Evolutionary conservation across 2,888 invertebrate genomes (phyloP), one percentile per base, ranked within the genome.

Genomic region (Schrankia costaestrigalis): DNA sequence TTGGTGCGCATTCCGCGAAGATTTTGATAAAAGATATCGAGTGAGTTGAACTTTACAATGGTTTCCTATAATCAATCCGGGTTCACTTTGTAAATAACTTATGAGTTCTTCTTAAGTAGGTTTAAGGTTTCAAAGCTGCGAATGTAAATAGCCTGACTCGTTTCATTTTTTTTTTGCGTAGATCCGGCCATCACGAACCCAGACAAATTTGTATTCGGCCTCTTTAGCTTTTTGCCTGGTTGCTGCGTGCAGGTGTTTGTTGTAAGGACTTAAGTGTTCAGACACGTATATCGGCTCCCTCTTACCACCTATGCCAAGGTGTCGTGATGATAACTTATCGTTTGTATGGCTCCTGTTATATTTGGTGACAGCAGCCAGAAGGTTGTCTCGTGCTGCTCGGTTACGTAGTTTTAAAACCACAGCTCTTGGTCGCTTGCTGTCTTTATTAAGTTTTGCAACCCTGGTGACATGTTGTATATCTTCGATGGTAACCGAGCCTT

Each of bases 141-240:
- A 1, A 45, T 37, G 1, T 35, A 3, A 14, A 38, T 26, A 5
- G 31, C 21, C 7, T 26, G 26, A 0, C 14, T 11, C 3, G 10
- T 24, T 0, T 30, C 26, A 4, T 10, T 4, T 23, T 21, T 41
- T 41, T 9, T 28, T 24, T 1, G 30, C 24, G 22, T 32, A 32
- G 10, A 41, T 23, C 11, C 32, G 21, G 8, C 40, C 40, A 3
- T 32, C 24, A 14, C 35, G 26, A 2, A 41, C 11, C 46, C 41
- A 46, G 1, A 46, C 40, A 14, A 32, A 46, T 12, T 32, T 35
- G 11, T 35, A 43, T 0, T 23, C 30, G 7, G 28, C 35, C 1
- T 33, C 34, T 11, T 39, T 42, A 1, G 46, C 42, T 0, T 9
- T 31, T 3, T n/a, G 18, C 3, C 46, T 24, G 1, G 36, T 25